Evolutionary conservation across 2,888 invertebrate genomes (phyloP).

Genomic region (Acanthococcus lagerstroemiae): DNA sequence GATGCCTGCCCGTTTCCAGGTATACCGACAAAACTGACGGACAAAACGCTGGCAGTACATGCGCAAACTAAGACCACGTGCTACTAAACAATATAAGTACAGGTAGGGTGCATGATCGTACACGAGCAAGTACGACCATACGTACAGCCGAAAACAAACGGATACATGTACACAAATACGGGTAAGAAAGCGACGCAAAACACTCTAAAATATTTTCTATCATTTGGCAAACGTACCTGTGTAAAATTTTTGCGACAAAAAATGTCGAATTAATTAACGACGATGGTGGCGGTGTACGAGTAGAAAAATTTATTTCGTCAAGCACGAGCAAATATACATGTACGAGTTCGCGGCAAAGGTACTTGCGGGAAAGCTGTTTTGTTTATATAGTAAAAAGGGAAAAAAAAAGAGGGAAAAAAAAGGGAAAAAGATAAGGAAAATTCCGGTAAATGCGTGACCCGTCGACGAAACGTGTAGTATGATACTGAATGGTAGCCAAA

Average conservation of each 20-base stretch:
- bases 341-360: too few relatives aligned
- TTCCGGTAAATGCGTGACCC: constrained; percentile 4
- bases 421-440: not conserved
- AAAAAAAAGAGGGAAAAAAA: not conserved
- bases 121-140: too few relatives aligned
- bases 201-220: not conserved
- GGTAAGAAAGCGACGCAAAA: not conserved
- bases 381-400: too few relatives aligned
- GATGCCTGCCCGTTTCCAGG: not conserved
- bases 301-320: too few relatives aligned
- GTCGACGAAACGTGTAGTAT: constrained; percentile 6
- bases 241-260: not conserved
- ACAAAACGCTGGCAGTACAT: not conserved
- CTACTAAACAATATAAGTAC: not conserved
- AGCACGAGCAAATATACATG: too few relatives aligned
- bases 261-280: not conserved
- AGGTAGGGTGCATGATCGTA: too few relatives aligned
- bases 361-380: too few relatives aligned
- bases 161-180: not conserved
- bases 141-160: too few relatives aligned
- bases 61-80: not conserved
- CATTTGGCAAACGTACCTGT: not conserved
- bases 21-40: not conserved
- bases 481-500: not conserved
- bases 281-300: not conserved